Conservation (phyloP, 2,113 vertebrate species). For the Erythrocercus mccallii region DNA sequence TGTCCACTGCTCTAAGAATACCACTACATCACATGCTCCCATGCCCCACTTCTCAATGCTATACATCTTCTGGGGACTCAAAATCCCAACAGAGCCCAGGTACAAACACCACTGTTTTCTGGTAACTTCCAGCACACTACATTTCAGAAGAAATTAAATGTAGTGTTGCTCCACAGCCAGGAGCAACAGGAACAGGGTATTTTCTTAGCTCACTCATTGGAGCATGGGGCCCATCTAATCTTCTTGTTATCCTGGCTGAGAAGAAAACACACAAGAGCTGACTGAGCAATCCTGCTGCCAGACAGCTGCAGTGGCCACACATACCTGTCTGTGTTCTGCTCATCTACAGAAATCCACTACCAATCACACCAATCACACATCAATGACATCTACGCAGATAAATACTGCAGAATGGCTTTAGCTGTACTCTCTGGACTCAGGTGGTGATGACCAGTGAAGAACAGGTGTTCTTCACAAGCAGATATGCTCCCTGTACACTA, state of each 20-base stretch:
- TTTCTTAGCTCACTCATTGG: background rate
- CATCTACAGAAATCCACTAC: background rate
- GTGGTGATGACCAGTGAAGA: background rate
- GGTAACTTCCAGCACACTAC: background rate
- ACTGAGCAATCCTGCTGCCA: background rate
- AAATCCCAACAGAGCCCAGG: background rate
- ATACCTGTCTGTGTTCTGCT: background rate
- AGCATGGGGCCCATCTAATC: background rate
- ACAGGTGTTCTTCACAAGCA: background rate
- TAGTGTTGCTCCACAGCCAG: background rate
- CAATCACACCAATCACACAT: accelerated
- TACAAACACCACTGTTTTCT: background rate
- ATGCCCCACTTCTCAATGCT: background rate
- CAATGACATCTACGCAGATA: background rate
- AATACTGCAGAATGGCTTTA: background rate
- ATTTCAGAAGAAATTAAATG: background rate
- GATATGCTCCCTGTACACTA: background rate
- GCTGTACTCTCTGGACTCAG: background rate
- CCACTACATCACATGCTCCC: background rate
- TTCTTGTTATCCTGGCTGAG: background rate
- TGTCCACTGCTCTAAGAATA: accelerated
- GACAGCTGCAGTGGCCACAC: background rate
- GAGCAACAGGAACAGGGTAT: background rate
- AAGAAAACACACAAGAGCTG: background rate
- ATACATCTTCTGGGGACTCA: background rate